Evolutionary conservation across 2,888 invertebrate genomes (phyloP).

Genomic region (Pediacus dermestoides): DNA sequence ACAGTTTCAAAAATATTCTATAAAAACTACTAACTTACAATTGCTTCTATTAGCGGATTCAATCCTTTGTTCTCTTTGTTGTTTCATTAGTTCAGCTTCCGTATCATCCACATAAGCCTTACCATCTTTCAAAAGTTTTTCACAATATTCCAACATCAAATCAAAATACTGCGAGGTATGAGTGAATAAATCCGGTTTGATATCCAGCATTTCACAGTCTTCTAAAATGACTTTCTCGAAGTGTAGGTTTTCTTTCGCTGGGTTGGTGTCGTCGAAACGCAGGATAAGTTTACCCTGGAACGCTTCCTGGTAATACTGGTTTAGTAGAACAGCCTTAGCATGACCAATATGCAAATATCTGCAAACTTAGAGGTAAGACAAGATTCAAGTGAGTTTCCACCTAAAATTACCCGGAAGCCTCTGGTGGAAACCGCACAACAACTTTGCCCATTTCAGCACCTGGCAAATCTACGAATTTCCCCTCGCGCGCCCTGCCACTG

Average conservation of each 20-base stretch:
- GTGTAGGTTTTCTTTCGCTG: slow-evolving; percentile 95
- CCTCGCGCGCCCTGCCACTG: slow-evolving; percentile 63
- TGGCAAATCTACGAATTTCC: slow-evolving; percentile 94
- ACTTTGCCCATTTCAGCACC: slow-evolving; percentile 98
- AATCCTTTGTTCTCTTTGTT: slow-evolving; percentile 82
- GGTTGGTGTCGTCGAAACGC: slow-evolving; percentile 99
- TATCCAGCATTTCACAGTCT: slow-evolving; percentile 86
- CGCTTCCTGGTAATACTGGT: slow-evolving; percentile 92
- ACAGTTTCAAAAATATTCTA: not conserved
- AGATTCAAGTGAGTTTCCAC: slow-evolving; percentile 1
- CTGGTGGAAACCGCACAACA: slow-evolving; percentile 97
- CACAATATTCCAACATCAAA: slow-evolving; percentile 81
- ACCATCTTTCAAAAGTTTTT: slow-evolving; percentile 78
- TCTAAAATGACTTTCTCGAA: slow-evolving; percentile 97
- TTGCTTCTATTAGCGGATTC: slow-evolving; percentile 84
- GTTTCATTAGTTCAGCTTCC: slow-evolving; percentile 90
- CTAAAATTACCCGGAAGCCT: slow-evolving; percentile 96
- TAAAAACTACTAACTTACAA: slow-evolving; percentile 56
- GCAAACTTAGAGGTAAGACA: slow-evolving; percentile 23
- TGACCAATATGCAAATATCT: slow-evolving; percentile 96
- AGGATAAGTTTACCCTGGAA: slow-evolving; percentile 94
- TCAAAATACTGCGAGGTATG: slow-evolving; percentile 98
- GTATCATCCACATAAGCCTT: slow-evolving; percentile 97
- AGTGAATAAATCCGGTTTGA: slow-evolving; percentile 89
- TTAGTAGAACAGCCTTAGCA: slow-evolving; percentile 96